Base-by-base conservation (phyloP, 92 coral and sea anemone genomes). In the Actinostola sp. region DNA sequence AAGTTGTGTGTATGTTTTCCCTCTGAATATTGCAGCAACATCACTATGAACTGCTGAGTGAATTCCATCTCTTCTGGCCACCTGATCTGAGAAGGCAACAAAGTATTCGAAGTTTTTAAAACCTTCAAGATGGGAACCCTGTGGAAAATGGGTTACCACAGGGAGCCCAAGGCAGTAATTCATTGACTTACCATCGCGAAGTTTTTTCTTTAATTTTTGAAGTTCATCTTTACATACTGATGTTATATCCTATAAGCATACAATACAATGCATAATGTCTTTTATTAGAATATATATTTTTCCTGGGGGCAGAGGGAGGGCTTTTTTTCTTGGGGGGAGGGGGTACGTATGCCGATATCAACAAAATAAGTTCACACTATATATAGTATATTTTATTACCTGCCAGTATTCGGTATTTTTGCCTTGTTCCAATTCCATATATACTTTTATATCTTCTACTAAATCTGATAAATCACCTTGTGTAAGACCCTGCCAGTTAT, bases 381-480 rank as follows among this genome's bases (percentile, higher is more conserved):
- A n/a, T n/a, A n/a, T n/a, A n/a, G n/a, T n/a, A n/a, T n/a, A n/a
- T n/a, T n/a, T n/a, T 5, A 9, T 17, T 56, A 94, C 98, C 98
- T 88, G 86, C 98, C 98, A 94, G 82, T 88, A 94, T 60, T 88
- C 90, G 23, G 87, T 81, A 72, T 94, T 94, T 48, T 88, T 91
- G 30, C 92, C 93, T 56, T 94, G 94, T 65, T 94, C 98, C 66
- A 94, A 49, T 63, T 94, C 98, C 89, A 94, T 82, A 73, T 94
- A 94, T 8, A 94, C 92, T 54, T 94, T 94, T 49, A 94, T 94
- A 60, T 94, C 98, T 58, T 85, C 98, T 27, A 94, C 49, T 27
- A 94, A 66, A 66, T 94, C 98, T 38, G 89, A 91, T 76, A 94
- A 78, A 54, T 94, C 98, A 31, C 57, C 70, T 62, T 75, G 77